Conservation (phyloP, 2,797 vertebrate species). For the Syngnathus acus region DNA sequence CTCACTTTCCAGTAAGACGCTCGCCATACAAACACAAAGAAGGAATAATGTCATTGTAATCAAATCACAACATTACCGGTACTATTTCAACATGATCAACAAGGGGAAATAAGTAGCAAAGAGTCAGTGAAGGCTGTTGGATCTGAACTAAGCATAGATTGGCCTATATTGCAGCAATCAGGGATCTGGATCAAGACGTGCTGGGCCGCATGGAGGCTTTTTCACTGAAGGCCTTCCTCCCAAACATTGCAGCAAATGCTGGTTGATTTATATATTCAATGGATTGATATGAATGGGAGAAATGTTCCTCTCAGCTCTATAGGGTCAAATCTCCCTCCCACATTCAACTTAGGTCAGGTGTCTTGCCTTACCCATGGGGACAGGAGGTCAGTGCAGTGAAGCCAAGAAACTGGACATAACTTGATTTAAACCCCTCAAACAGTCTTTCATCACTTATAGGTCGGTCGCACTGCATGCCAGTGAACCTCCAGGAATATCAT, state of each 20-base stretch:
- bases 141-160: slow-evolving; percentile 74
- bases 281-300: neutral
- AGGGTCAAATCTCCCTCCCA: neutral
- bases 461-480: slow-evolving; percentile 12
- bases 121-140: slow-evolving; percentile 37
- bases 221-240: slow-evolving; percentile 23
- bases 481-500: slow-evolving; percentile 37
- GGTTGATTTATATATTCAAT: neutral
- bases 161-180: slow-evolving; percentile 65
- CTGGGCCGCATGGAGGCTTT: slow-evolving; percentile 45
- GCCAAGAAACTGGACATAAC: slow-evolving; percentile 22
- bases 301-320: slow-evolving; percentile 12
- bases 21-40: slow-evolving; percentile 27
- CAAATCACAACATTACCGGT: slow-evolving; percentile 32
- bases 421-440: slow-evolving; percentile 23
- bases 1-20: slow-evolving; percentile 25
- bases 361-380: slow-evolving; percentile 22
- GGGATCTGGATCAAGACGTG: slow-evolving; percentile 61
- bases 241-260: slow-evolving; percentile 9
- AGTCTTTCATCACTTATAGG: slow-evolving; percentile 10
- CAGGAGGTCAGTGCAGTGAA: slow-evolving; percentile 1
- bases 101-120: neutral
- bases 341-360: slow-evolving; percentile 29
- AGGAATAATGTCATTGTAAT: slow-evolving; percentile 19
- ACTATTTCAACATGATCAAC: slow-evolving; percentile 14